Base-by-base conservation (phyloP, 2,113 vertebrate genomes). In the Myanophis thanlyinensis region DNA sequence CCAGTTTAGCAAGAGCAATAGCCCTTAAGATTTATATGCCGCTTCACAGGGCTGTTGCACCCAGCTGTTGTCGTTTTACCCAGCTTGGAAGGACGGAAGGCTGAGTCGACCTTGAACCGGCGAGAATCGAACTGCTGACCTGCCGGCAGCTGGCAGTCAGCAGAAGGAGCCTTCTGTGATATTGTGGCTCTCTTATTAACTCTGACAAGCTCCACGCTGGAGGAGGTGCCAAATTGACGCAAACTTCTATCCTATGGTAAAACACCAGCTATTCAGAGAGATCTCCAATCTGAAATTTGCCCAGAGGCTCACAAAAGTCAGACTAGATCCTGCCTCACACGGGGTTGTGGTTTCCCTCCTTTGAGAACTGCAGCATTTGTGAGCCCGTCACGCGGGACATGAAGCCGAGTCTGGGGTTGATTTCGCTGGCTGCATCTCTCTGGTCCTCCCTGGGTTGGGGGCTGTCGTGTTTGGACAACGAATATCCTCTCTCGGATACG, bases 391-490 rank as follows among this genome's bases (percentile, higher is more conserved):
- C 22, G 15, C 48, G 4, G 40, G 52, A n/a, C 85, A 85, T 87
- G 90, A 59, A 86, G 7, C 1, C 9, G 2, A 15, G 4, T 11
- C 2, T 62, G 44, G 20, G 10, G 0, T 15, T 62, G 22, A 51
- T 48, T 5, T 4, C 47, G 1, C 46, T 13, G 40, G 86, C 48
- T 22, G 25, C 62, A 56, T 48, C 54, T n/a, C 89, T n/a, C 52
- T 90, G 84, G 46, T 10, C 59, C 92, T 94, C 91, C 91, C 91
- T 52, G 88, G 89, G 91, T 0, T 47, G 52, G 0, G 89, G 90
- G 1, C 1, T 59, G 89, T 9, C 1, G 0, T 97, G 96, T 18
- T 0, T 0, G 0, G 46, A 48, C 27, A 0, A 87, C 11, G 93
- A 94, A n/a, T 97, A 97, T 51, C 94, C 91, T 4, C 7, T 9